Evolutionary conservation across 1,140 invertebrate species (phyloP).

Genomic region (Trichonephila clavata): DNA sequence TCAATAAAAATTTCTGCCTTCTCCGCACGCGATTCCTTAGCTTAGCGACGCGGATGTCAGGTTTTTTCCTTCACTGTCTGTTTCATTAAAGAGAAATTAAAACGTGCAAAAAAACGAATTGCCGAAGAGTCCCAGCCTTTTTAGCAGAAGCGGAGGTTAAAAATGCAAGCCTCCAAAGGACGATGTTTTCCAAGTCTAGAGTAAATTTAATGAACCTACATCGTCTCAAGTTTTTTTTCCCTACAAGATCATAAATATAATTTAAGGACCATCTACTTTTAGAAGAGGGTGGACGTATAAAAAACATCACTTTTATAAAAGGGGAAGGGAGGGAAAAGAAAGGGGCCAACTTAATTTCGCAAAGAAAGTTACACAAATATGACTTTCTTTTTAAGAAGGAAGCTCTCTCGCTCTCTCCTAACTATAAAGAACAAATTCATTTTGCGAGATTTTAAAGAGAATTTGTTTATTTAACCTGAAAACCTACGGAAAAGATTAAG

Average conservation of each 20-base stretch:
- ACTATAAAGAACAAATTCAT: background rate
- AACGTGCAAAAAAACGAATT: slow-evolving; percentile 46
- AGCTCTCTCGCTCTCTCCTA: background rate
- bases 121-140: background rate
- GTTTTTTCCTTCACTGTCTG: slow-evolving; percentile 1
- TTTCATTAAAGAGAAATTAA: slow-evolving; percentile 76
- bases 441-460: background rate
- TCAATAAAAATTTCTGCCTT: slow-evolving; percentile 72
- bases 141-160: background rate
- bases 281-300: background rate
- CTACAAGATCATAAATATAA: slow-evolving; percentile 34
- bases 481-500: background rate
- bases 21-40: slow-evolving; percentile 59
- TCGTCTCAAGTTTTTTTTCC: background rate
- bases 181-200: slow-evolving; percentile 22
- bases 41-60: slow-evolving; percentile 71
- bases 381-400: slow-evolving; percentile 62
- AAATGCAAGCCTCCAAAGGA: background rate
- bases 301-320: background rate
- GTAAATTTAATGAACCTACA: slow-evolving; percentile 62
- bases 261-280: slow-evolving; percentile 5
- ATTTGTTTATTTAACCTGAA: slow-evolving; percentile 17
- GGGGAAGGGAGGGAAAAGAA: background rate
- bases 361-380: slow-evolving; percentile 56
- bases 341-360: background rate